These are phyloP conservation scores for Nebria salina DNA, from an alignment of 2,888 invertebrate species.

Conservation along the genomic window DNA sequence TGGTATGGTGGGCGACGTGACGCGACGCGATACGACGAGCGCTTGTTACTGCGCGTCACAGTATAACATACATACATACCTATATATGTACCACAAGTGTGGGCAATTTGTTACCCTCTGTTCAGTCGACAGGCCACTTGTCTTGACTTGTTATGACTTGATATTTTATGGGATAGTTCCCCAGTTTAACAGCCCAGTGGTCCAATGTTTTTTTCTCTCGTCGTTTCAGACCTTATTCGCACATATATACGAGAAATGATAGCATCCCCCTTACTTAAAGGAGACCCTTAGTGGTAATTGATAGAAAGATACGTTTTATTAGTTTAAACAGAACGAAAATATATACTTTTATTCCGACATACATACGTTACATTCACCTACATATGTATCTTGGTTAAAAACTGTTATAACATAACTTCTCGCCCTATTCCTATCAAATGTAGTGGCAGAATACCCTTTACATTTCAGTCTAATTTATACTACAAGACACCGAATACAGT, in stretches of 20 bases:
- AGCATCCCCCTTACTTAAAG: neutral
- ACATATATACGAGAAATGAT: neutral
- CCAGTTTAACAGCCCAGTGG: neutral
- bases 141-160: slow-evolving; percentile 1
- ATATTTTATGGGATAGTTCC: neutral
- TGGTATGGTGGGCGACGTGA: neutral
- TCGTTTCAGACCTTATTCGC: neutral
- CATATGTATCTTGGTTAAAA: too few relatives aligned
- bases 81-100: neutral
- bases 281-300: slow-evolving; percentile 1
- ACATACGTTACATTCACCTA: too few relatives aligned
- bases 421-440: too few relatives aligned
- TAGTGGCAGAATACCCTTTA: too few relatives aligned
- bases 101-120: neutral
- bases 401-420: too few relatives aligned
- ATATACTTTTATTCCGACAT: neutral
- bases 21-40: neutral
- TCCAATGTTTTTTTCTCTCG: neutral
- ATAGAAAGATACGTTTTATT: neutral
- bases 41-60: neutral
- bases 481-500: too few relatives aligned
- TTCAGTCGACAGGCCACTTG: neutral
- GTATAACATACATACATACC: neutral
- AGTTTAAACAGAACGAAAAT: neutral
- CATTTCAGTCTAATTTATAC: too few relatives aligned